Percentiles rank a stretch among this genome's conserved stretches.
Evolutionary conservation across 1,140 invertebrate genomes (phyloP).

Genomic region (Lordiphosa clarofinis): DNA sequence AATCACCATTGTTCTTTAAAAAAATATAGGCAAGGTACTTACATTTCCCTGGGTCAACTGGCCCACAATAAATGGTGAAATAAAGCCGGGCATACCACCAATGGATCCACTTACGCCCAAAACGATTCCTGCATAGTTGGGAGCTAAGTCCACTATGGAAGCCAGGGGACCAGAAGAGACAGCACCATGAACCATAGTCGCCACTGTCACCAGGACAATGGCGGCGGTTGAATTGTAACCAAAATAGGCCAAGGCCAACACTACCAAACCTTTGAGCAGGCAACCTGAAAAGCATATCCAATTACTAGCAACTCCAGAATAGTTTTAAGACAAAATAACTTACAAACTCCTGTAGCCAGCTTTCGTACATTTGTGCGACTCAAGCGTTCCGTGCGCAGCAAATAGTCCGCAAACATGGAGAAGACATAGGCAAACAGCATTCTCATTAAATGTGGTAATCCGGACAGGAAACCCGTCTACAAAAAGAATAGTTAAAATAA

Average conservation of each 20-base stretch:
- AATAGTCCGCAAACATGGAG: conserved; percentile 83
- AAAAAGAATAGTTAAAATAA: conserved; percentile 32
- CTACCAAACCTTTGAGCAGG: conserved; percentile 82
- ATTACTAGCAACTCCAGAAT: not conserved
- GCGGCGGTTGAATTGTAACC: conserved; percentile 84
- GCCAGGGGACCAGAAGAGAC: conserved; percentile 84
- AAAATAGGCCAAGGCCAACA: conserved; percentile 83
- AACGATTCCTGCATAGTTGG: conserved; percentile 85
- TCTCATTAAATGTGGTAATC: conserved; percentile 84
- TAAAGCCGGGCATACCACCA: conserved; percentile 81
- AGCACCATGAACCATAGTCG: conserved; percentile 84
- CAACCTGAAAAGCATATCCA: conserved; percentile 63
- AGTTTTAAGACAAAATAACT: conserved; percentile 39
- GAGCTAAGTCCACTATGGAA: conserved; percentile 84
- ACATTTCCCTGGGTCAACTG: conserved; percentile 83
- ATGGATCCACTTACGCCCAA: conserved; percentile 83
- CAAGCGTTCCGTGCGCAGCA: conserved; percentile 82
- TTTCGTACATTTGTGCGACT: conserved; percentile 84
- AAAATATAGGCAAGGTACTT: conserved; percentile 40
- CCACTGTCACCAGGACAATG: conserved; percentile 83
- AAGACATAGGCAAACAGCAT: conserved; percentile 84
- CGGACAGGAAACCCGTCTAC: conserved; percentile 84
- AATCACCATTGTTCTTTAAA: not conserved
- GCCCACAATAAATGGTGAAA: conserved; percentile 83
- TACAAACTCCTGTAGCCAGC: conserved; percentile 83